Base-by-base conservation (phyloP, 92 coral and sea anemone genomes). In the Paragorgia papillata region DNA sequence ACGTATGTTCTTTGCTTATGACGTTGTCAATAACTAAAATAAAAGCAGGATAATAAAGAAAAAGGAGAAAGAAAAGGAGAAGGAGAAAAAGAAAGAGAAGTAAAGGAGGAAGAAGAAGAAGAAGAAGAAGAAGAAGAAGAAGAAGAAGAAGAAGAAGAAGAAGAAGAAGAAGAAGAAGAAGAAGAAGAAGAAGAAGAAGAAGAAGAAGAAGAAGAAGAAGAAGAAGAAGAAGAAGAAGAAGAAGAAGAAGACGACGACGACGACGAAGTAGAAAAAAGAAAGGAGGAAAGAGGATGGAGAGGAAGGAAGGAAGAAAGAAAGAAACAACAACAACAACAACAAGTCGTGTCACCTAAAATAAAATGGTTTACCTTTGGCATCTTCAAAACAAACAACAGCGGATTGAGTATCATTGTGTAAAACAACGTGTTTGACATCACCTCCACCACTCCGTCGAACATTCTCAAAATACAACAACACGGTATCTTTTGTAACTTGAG, bases 331-430 rank as follows among this genome's bases (percentile, higher is more conserved):
- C n/a, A n/a, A n/a, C n/a, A n/a, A n/a, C n/a, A n/a, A n/a, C n/a
- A n/a, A n/a, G n/a, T n/a, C n/a, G n/a, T n/a, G n/a, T n/a, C n/a
- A n/a, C n/a, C n/a, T n/a, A n/a, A n/a, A n/a, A n/a, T n/a, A n/a
- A n/a, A n/a, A n/a, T n/a, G n/a, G n/a, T n/a, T 46, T 66, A 91
- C 97, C 94, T 63, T 33, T 37, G 8, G 85, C 60, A 55, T 87
- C 80, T 13, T 74, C 54, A 79, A 91, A 91, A 49, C 77, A 70
- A 20, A 91, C 91, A 67, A 86, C 62, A 21, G 97, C 97, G 35
- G 60, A 29, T 25, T 75, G 81, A 32, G 80, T 80, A 2, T 83
- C 81, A 24, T 84, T 68, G 54, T 41, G 55, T 22, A 64, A 85
- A 25, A 69, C 54, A 0, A 89, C 83, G 12, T 56, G 30, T 14